Conservation (phyloP, 35 echinoderm and acorn worm genomes). For the Ophioderma brevispina region DNA sequence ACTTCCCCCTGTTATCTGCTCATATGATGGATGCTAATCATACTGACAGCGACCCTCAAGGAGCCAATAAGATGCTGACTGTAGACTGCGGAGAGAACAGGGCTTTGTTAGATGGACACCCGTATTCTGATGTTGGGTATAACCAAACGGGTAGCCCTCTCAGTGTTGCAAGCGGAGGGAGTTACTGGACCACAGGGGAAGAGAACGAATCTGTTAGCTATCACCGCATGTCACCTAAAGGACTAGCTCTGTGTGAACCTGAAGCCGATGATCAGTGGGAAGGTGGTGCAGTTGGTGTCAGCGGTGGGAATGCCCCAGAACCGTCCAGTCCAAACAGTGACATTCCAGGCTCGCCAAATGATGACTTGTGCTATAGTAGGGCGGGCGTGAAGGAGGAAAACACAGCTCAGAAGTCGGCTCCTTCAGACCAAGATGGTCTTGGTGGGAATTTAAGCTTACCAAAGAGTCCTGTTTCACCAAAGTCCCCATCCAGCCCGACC, state of each 20-base stretch:
- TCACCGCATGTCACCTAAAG: neutral
- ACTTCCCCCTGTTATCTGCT: neutral
- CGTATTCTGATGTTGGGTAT: neutral
- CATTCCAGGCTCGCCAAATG: neutral
- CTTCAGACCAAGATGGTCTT: too few species aligned
- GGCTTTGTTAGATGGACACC: neutral
- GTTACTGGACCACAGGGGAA: neutral
- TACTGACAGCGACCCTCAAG: neutral
- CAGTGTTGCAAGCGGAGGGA: neutral
- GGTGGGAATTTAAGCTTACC: neutral
- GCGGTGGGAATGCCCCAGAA: too few species aligned
- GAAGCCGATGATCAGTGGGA: neutral
- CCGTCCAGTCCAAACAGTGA: too few species aligned
- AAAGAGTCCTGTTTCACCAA: neutral
- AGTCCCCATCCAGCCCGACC: neutral
- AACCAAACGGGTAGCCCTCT: neutral
- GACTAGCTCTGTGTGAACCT: neutral
- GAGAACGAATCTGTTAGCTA: neutral
- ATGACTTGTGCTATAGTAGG: neutral
- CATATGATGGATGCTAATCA: neutral
- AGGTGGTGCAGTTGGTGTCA: too few species aligned
- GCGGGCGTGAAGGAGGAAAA: neutral
- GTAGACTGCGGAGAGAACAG: neutral
- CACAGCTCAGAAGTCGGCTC: neutral
- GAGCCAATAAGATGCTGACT: neutral